These are phyloP conservation scores for Adineta ricciae DNA, from an alignment of 2,888 invertebrate genomes.

Conservation along the genomic window DNA sequence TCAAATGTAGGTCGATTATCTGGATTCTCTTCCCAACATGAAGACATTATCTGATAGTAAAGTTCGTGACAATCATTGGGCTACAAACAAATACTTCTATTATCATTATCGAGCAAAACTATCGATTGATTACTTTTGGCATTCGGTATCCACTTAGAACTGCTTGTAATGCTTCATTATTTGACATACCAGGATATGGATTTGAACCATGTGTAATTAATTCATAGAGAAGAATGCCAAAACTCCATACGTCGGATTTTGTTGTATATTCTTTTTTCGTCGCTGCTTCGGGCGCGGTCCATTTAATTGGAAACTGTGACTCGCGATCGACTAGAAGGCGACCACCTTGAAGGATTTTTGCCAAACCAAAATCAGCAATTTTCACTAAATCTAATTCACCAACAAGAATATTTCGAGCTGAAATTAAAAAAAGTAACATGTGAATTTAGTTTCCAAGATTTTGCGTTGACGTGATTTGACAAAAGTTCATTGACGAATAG, in stretches of 20 bases:
- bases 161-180: constrained; percentile 31
- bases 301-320: constrained; percentile 34
- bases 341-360: constrained; percentile 80
- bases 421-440: neutral
- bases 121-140: constrained; percentile 15
- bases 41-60: constrained; percentile 30
- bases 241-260: constrained; percentile 34
- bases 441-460: too few relatives aligned
- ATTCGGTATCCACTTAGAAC: constrained; percentile 28
- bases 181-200: constrained; percentile 34
- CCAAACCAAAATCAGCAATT: constrained; percentile 89
- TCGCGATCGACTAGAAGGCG: neutral
- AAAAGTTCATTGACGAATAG: too few relatives aligned
- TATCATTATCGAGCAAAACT: too few relatives aligned
- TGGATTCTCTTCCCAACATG: constrained; percentile 33
- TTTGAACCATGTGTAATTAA: constrained; percentile 33
- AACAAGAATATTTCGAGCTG: constrained; percentile 52
- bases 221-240: constrained; percentile 33
- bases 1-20: constrained; percentile 34
- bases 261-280: constrained; percentile 31
- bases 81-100: neutral
- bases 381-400: constrained; percentile 57
- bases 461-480: too few relatives aligned
- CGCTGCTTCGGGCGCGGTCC: constrained; percentile 34
- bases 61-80: constrained; percentile 28